Evolutionary conservation across 2,888 invertebrate genomes (phyloP), one percentile per base, ranked within the genome.

Genomic region (Bhutanitis thaidina): DNA sequence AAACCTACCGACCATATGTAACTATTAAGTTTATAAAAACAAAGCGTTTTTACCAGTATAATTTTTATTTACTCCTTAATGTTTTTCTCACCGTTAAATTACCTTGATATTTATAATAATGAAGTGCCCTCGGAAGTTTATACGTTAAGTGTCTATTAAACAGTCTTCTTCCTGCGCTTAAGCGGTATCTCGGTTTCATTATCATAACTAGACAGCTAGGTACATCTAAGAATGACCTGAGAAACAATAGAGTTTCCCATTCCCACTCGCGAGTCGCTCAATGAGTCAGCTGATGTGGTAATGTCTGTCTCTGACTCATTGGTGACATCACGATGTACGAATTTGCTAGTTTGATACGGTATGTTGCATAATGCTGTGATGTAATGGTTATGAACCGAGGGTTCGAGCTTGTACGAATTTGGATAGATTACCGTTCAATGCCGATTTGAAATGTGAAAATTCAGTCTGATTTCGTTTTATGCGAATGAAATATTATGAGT

Each of bases 231-330:
- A 75, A 77, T 70, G 63, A 60, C 68, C 59, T 65, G 69, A 65
- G 71, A 74, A 75, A 84, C 85, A 86, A 86, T 85, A 46, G 73
- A 74, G 67, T 78, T 82, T 81, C 74, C 78, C 79, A 76, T 76
- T 79, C 77, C 71, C 73, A 76, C 70, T 77, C 71, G 69, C 55
- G 57, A 56, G 60, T 52, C 52, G 56, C 59, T 64, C 71, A 77
- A 77, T 88, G 88, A 88, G 81, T 87, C 87, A 86, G 83, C 83
- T 80, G 80, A 74, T 83, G 82, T 77, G 71, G 81, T 82, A 81
- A 78, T 69, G 71, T 74, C 75, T 68, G 67, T 20, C 41, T 43
- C 68, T 88, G 84, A 88, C 66, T 87, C 86, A 88, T 64, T 62
- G 69, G 69, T 71, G 74, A 71, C 74, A 71, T 78, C 72, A 68